Evolutionary conservation across 2,113 vertebrate genomes (phyloP).

Genomic region (Caretta caretta): DNA sequence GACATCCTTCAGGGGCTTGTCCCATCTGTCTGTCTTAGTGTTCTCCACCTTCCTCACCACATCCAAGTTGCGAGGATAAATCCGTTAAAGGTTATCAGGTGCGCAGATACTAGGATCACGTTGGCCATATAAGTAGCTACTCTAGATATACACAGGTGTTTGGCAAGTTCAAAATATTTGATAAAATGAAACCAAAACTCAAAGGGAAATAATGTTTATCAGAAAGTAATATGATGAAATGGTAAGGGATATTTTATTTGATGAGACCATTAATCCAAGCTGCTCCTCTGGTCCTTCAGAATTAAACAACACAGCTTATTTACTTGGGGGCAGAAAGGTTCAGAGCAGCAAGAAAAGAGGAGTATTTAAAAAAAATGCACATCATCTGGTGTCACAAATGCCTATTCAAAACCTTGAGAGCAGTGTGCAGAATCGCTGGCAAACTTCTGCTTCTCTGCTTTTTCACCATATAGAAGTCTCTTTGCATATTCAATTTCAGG

Average conservation of each 20-base stretch:
- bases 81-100: background rate
- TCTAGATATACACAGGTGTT: background rate
- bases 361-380: background rate
- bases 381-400: background rate
- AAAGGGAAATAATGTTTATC: background rate
- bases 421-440: background rate
- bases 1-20: constrained; percentile 94
- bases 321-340: fast-evolving
- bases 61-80: constrained; percentile 71
- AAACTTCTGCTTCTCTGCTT: background rate
- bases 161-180: background rate
- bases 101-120: background rate
- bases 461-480: background rate
- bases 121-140: background rate
- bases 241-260: background rate
- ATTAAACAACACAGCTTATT: background rate
- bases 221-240: background rate
- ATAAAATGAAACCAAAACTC: background rate
- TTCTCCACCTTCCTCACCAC: constrained; percentile 90
- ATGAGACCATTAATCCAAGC: background rate
- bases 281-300: background rate
- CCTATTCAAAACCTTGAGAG: background rate
- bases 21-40: constrained; percentile 90
- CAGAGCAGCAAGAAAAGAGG: background rate
- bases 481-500: background rate